A percentile compares a stretch with the other conserved stretches of the same genome.
These are phyloP conservation scores for Squalus acanthias DNA, from an alignment of 2,797 vertebrate genomes.

Conservation along the genomic window DNA sequence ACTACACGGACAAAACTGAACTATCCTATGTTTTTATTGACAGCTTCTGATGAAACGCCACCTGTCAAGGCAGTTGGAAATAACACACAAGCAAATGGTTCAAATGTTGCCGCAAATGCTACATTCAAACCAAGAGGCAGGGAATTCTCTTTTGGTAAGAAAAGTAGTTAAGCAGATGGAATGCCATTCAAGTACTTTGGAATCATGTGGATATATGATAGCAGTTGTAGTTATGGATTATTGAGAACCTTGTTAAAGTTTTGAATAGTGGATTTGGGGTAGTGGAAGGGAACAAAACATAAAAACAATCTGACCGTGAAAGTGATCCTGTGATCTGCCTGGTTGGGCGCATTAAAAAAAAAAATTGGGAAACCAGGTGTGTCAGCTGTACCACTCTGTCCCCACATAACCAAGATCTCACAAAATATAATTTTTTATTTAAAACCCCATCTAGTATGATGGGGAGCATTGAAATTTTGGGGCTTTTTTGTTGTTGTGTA, in stretches of 20 bases:
- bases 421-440: neutral
- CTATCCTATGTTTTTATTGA: neutral
- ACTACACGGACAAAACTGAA: neutral
- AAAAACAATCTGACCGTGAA: neutral
- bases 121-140: slow-evolving; percentile 53
- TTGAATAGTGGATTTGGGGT: neutral
- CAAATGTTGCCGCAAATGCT: slow-evolving; percentile 48
- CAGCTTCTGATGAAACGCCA: slow-evolving; percentile 54
- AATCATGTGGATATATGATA: neutral
- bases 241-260: neutral
- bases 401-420: neutral
- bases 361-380: neutral
- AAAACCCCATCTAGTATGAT: neutral
- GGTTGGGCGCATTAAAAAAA: neutral
- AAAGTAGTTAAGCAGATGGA: neutral
- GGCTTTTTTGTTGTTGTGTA: neutral
- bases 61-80: slow-evolving; percentile 45
- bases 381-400: no score
- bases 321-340: neutral
- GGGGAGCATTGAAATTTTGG: neutral
- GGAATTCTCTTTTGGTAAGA: slow-evolving; percentile 68
- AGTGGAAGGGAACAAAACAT: neutral
- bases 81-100: slow-evolving; percentile 53
- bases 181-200: neutral
- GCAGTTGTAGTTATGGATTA: neutral